Evolutionary conservation across 2,113 vertebrate species (phyloP).

Genomic region (Nothocercus nigrocapillus): DNA sequence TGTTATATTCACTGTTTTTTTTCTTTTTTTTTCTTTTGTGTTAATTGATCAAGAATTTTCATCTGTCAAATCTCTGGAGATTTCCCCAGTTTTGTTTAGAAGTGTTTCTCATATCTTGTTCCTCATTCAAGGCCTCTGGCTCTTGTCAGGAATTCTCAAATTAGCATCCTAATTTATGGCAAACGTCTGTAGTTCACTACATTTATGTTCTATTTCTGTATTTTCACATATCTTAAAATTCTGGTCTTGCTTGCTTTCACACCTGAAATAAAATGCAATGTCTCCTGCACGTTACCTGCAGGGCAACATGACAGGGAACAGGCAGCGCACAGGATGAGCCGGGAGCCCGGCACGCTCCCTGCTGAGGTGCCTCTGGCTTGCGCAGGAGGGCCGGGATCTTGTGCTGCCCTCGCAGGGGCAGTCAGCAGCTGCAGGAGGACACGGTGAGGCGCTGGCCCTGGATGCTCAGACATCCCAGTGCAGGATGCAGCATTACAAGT

Average conservation of each 20-base stretch:
- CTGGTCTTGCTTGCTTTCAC: background rate
- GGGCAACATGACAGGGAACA: background rate
- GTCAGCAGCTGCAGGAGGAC: no score
- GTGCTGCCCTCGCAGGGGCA: background rate
- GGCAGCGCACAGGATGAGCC: background rate
- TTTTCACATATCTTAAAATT: background rate
- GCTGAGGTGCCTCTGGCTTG: background rate
- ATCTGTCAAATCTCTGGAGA: background rate
- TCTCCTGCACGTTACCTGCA: background rate
- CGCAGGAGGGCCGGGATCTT: background rate
- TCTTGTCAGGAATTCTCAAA: background rate
- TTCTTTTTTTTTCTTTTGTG: background rate
- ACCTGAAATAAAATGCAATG: background rate
- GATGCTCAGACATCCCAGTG: constrained; percentile 88
- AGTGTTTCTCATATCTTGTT: background rate
- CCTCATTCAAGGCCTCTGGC: background rate
- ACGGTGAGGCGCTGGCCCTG: constrained; percentile 86
- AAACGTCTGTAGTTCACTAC: background rate
- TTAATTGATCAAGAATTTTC: background rate
- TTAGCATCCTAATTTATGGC: background rate
- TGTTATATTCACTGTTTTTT: background rate
- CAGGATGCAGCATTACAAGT: constrained; percentile 90
- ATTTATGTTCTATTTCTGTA: background rate
- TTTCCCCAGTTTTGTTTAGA: background rate
- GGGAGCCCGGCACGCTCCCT: background rate